Evolutionary conservation across 2,888 invertebrate genomes (phyloP).

Genomic region (Trichopria drosophilae): DNA sequence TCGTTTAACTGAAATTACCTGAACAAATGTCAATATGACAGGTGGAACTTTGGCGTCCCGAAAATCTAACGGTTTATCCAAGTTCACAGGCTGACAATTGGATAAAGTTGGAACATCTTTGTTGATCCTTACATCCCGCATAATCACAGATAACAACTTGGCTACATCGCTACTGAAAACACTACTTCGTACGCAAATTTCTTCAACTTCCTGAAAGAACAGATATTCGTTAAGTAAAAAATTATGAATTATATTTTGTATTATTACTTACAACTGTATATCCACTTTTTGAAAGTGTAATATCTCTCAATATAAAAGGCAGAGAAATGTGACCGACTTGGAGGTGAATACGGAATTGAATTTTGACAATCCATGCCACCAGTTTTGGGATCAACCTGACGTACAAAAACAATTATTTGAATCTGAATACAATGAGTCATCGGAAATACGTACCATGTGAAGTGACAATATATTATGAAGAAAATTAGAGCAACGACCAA

Average conservation of each 20-base stretch:
- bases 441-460: conserved; percentile 64
- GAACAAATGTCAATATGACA: conserved; percentile 79
- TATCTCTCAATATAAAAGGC: conserved; percentile 77
- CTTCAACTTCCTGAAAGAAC: conserved; percentile 75
- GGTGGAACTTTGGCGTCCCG: conserved; percentile 76
- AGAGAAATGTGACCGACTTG: conserved; percentile 82
- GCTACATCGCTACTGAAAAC: conserved; percentile 86
- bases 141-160: conserved; percentile 80
- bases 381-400: conserved; percentile 76
- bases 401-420: conserved; percentile 7
- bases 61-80: conserved; percentile 65
- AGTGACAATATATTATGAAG: conserved; percentile 63
- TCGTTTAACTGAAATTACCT: conserved; percentile 61
- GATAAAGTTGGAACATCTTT: conserved; percentile 66
- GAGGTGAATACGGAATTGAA: conserved; percentile 77
- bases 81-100: conserved; percentile 36
- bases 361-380: conserved; percentile 78
- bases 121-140: conserved; percentile 78
- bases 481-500: conserved; percentile 52
- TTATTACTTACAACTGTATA: conserved; percentile 69
- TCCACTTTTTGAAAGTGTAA: conserved; percentile 78
- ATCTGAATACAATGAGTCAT: conserved; percentile 2
- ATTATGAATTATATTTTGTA: conserved; percentile 5
- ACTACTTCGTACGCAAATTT: conserved; percentile 82
- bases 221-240: conserved; percentile 7